Conservation (phyloP, 2,113 vertebrate species). For the Echinops telfairi region DNA sequence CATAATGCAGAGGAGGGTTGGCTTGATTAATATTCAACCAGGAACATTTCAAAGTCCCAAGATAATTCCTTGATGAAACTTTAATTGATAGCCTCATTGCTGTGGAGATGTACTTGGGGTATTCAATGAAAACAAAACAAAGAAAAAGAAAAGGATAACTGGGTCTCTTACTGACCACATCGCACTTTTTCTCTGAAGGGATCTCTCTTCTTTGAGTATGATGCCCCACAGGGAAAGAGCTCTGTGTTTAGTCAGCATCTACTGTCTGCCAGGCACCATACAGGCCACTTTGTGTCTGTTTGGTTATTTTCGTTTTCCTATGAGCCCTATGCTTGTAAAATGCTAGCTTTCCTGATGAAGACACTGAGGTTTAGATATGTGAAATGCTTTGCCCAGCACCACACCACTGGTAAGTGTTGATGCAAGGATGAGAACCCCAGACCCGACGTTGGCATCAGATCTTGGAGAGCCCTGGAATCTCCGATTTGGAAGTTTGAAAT, state of each 20-base stretch:
- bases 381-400: background rate
- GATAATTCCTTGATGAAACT: background rate
- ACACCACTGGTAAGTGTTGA: background rate
- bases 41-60: slow-evolving; percentile 52
- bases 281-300: background rate
- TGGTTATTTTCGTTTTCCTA: slow-evolving; percentile 4
- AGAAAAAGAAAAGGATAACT: background rate
- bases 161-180: background rate
- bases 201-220: background rate
- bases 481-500: slow-evolving; percentile 57
- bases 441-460: slow-evolving; percentile 31
- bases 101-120: background rate
- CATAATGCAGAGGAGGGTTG: background rate
- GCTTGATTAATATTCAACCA: slow-evolving; percentile 40
- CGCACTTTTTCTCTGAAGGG: slow-evolving; percentile 18
- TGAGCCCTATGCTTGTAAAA: background rate
- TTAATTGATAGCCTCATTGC: background rate
- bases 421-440: background rate
- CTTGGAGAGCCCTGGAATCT: background rate
- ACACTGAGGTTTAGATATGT: slow-evolving; percentile 5
- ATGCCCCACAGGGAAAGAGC: background rate
- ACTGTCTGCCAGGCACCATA: background rate
- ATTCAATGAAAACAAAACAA: background rate
- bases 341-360: slow-evolving; percentile 12
- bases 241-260: background rate